Evolutionary conservation across 2,888 invertebrate genomes (phyloP).

Genomic region (Diploptera punctata): DNA sequence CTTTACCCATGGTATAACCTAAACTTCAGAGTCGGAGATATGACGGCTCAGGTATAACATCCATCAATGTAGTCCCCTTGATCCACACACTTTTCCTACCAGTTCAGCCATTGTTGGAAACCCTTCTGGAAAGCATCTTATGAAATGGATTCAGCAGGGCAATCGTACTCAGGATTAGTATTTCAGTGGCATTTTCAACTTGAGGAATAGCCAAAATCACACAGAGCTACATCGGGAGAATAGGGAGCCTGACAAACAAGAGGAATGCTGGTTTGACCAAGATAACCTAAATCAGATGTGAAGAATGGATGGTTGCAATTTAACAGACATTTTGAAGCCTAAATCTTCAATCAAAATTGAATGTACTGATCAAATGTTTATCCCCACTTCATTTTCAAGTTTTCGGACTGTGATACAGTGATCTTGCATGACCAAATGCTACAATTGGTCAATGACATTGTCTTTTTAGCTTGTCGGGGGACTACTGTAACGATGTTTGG

Average conservation of each 20-base stretch:
- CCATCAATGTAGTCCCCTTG: background rate
- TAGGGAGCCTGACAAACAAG: background rate
- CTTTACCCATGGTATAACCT: too few relatives aligned
- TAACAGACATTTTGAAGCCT: background rate
- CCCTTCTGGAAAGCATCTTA: background rate
- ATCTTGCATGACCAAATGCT: conserved; percentile 11
- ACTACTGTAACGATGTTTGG: background rate
- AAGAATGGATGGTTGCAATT: conserved; percentile 20
- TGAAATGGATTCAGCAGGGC: background rate
- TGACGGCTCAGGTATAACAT: too few relatives aligned
- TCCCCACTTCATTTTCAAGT: background rate
- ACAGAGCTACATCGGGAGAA: background rate
- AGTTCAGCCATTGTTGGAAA: background rate
- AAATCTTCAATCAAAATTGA: background rate
- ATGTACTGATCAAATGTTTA: conserved; percentile 9
- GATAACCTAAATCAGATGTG: background rate
- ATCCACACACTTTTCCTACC: background rate
- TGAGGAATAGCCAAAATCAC: background rate
- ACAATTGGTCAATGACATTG: conserved; percentile 5
- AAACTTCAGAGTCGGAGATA: too few relatives aligned
- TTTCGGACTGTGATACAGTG: conserved; percentile 5
- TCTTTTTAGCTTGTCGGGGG: conserved; percentile 1
- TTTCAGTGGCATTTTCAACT: conserved; percentile 4
- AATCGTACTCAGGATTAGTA: background rate
- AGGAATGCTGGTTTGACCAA: background rate